Conservation (phyloP, 2,113 vertebrate species). For the Petrocephalus microphthalmus region DNA sequence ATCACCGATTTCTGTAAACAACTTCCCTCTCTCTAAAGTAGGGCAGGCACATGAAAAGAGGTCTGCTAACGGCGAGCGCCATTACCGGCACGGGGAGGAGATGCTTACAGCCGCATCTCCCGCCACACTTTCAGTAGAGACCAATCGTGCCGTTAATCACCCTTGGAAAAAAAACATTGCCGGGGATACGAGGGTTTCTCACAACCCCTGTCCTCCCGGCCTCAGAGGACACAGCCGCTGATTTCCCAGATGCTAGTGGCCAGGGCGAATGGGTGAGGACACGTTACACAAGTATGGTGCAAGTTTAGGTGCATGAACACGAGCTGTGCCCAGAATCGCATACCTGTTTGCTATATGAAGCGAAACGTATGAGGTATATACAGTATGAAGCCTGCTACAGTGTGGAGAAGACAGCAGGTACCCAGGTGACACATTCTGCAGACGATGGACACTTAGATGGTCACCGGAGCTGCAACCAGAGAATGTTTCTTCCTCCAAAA, state of each 20-base stretch:
- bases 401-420: not conserved
- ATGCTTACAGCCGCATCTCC: conserved; percentile 32
- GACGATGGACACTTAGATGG: not conserved
- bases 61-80: conserved; percentile 28
- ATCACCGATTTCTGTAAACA: not conserved
- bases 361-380: not conserved
- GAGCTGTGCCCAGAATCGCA: not conserved
- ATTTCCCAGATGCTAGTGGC: not conserved
- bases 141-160: conserved; percentile 37
- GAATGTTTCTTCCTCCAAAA: not conserved
- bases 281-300: not conserved
- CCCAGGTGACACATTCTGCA: not conserved
- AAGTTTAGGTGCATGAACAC: not conserved
- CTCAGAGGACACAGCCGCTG: not conserved
- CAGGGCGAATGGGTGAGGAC: not conserved
- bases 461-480: not conserved
- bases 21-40: conserved; percentile 23
- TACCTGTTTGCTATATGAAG: not conserved
- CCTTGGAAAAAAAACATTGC: not conserved
- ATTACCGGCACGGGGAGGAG: conserved; percentile 29
- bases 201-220: not conserved
- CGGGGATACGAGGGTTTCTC: not conserved
- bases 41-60: conserved; percentile 21
- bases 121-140: conserved; percentile 19
- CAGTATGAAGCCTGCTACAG: not conserved